Evolutionary conservation across 1,140 invertebrate genomes (phyloP), one percentile per base, ranked within the genome.

Genomic region (Lasioglossum baleicum): DNA sequence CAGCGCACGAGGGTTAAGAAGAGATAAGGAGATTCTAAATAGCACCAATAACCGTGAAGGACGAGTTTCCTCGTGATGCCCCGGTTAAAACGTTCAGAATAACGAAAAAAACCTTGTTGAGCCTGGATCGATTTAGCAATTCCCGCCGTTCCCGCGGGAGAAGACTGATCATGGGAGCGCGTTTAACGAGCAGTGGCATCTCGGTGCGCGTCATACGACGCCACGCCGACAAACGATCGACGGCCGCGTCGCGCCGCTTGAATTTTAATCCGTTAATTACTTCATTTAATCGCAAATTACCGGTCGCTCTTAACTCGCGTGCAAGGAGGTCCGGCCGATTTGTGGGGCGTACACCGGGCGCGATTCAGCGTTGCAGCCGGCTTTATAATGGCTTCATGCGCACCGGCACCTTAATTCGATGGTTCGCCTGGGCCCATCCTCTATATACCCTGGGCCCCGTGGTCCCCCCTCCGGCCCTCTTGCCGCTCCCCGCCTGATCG

Each of bases 191-290:
- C 78, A 65, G 51, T 31, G 74, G 68, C 69, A 67, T 77, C 76
- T 82, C 65, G 51, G 69, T 69, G 67, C 31, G 69, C 66, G 83
- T 75, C 73, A 72, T 70, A 75, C 75, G 69, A 80, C 74, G 73
- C 58, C 65, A 61, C 35, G 72, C 84, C 75, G 86, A 83, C 81
- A 79, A 84, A 88, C 86, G 81, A 88, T 71, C 75, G 63, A 42
- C 65, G 72, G 65, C 53, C 67, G 76, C 65, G 56, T 35, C 65
- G 85, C 85, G 88, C 79, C 69, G 72, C 48, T 86, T 89, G 88
- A 88, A 90, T 90, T 88, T 89, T 84, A 90, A 89, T 88, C 70
- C 83, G 67, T 83, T 89, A 84, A 90, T 90, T 85, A 87, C 88
- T 90, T 89, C 85, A 90, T 89, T 90, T 87, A 88, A 88, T 88